Conservation (phyloP, 2,888 invertebrate genomes). For the Acanthoscelides obtectus region DNA sequence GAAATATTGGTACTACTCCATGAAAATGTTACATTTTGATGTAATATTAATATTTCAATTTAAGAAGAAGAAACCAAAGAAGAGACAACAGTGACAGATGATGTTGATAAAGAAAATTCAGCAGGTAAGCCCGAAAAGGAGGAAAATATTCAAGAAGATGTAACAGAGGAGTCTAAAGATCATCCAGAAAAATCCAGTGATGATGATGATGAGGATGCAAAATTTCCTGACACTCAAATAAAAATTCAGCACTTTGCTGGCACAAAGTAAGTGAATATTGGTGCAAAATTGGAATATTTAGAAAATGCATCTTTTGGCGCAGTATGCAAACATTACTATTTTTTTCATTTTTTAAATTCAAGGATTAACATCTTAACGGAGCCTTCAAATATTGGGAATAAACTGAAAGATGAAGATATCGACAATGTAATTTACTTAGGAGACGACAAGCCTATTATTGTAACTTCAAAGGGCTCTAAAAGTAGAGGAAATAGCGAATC, state of each 20-base stretch:
- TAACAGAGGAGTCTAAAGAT: background rate
- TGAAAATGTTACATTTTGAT: no score
- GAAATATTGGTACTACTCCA: no score
- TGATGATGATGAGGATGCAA: constrained; percentile 33
- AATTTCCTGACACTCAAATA: constrained; percentile 74
- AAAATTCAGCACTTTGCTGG: constrained; percentile 62
- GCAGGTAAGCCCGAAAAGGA: background rate
- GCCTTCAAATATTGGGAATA: constrained; percentile 16
- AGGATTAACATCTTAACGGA: constrained; percentile 47
- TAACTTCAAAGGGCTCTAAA: constrained; percentile 43
- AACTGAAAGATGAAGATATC: constrained; percentile 12
- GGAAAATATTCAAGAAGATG: constrained; percentile 9
- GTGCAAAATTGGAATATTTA: no score
- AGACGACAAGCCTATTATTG: constrained; percentile 56
- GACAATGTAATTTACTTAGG: constrained; percentile 52
- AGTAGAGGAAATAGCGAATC: constrained; percentile 28
- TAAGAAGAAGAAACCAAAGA: constrained; percentile 5
- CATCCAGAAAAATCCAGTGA: background rate
- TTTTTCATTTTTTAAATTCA: constrained; percentile 21
- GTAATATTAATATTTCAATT: constrained; percentile 2
- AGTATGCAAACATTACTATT: no score
- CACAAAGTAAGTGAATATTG: constrained; percentile 39
- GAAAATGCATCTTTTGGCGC: no score
- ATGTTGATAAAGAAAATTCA: background rate
- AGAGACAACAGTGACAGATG: background rate